Conservation (phyloP, 2,113 vertebrate species). For the Neomonachus schauinslandi region DNA sequence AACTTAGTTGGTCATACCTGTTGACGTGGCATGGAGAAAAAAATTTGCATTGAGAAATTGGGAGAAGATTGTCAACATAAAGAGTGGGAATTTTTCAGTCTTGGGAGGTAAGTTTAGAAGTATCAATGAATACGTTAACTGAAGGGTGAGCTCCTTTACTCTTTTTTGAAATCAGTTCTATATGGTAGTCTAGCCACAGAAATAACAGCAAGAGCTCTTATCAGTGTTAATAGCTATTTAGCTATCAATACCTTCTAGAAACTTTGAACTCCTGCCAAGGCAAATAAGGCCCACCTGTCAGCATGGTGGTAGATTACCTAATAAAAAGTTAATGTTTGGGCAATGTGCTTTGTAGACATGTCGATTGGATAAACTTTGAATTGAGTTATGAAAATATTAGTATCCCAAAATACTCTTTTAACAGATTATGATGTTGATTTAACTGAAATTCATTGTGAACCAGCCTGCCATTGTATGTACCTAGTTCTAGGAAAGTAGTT, state of each 20-base stretch:
- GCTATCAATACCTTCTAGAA: background rate
- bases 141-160: background rate
- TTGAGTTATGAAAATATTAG: slow-evolving; percentile 27
- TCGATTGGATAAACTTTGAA: slow-evolving; percentile 58
- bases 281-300: slow-evolving; percentile 79
- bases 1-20: background rate
- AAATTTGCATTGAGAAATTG: background rate
- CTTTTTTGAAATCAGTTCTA: slow-evolving; percentile 48
- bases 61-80: background rate
- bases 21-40: background rate
- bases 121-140: background rate
- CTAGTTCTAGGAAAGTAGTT: background rate
- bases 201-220: slow-evolving; percentile 60
- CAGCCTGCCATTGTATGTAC: background rate
- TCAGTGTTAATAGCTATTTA: slow-evolving; percentile 52
- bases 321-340: slow-evolving; percentile 62
- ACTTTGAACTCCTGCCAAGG: slow-evolving; percentile 70
- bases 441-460: slow-evolving; percentile 43
- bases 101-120: slow-evolving; percentile 2
- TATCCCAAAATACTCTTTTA: slow-evolving; percentile 40
- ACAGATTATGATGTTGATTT: slow-evolving; percentile 40
- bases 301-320: background rate
- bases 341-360: slow-evolving; percentile 52
- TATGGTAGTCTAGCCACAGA: slow-evolving; percentile 53
- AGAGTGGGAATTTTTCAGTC: background rate